A percentile compares a stretch with the other conserved stretches of the same genome.
Evolutionary conservation across 2,888 invertebrate species (phyloP).

Genomic region (Watsonalla binaria): DNA sequence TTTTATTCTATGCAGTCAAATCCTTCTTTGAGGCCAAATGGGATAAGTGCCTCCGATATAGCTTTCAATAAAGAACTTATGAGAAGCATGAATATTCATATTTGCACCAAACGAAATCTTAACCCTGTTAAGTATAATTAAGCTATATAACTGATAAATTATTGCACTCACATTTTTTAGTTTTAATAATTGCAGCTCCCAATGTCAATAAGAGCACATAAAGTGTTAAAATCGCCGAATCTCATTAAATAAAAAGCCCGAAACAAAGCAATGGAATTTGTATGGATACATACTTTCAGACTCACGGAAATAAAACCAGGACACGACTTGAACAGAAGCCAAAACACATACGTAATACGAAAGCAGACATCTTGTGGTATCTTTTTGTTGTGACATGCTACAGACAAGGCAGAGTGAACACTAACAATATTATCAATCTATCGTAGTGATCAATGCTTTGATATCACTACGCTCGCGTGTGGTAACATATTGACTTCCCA

Average conservation of each 20-base stretch:
- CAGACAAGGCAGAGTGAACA: background rate
- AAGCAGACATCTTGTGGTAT: slow-evolving; percentile 23
- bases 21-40: slow-evolving; percentile 56
- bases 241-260: slow-evolving; percentile 10
- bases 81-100: too few species aligned
- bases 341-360: slow-evolving; percentile 28
- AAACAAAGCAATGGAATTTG: slow-evolving; percentile 23
- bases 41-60: slow-evolving; percentile 8
- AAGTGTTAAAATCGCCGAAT: background rate
- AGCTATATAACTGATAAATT: too few species aligned
- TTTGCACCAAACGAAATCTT: too few species aligned
- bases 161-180: too few species aligned
- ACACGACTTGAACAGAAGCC: slow-evolving; percentile 42
- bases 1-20: slow-evolving; percentile 74
- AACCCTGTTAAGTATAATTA: too few species aligned
- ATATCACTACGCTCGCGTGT: too few species aligned
- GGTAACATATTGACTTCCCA: too few species aligned
- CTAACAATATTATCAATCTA: background rate
- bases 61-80: too few species aligned
- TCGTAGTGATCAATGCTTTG: too few species aligned
- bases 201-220: background rate
- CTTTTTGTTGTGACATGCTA: slow-evolving; percentile 20
- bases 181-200: background rate
- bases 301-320: slow-evolving; percentile 26
- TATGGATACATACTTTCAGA: slow-evolving; percentile 29